phyloP scores from a whole-genome alignment of 2,797 vertebrate species.

The Scomberomorus guttatus region DNA sequence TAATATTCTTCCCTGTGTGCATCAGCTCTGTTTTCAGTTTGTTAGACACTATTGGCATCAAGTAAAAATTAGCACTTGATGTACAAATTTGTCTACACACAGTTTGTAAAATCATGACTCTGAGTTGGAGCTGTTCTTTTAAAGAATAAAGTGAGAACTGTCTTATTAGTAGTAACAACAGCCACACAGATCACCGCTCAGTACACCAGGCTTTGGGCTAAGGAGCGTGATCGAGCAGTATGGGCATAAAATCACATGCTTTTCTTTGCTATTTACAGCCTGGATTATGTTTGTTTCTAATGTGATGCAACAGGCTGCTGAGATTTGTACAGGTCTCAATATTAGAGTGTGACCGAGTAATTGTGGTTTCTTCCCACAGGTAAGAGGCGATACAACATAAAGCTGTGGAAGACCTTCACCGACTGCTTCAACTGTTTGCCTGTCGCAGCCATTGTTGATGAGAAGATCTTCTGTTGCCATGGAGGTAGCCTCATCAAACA shows the following conservation, averaged over 20 bases:
- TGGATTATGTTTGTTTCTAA: constrained; percentile 57
- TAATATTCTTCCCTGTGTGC: background rate
- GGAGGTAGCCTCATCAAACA: constrained; percentile 81
- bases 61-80: background rate
- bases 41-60: background rate
- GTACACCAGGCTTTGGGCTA: constrained; percentile 29
- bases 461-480: constrained; percentile 91
- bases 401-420: constrained; percentile 98
- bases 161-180: constrained; percentile 5
- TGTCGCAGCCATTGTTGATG: constrained; percentile 95
- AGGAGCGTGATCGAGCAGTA: constrained; percentile 53
- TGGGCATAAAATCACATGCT: constrained; percentile 60
- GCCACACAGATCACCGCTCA: background rate
- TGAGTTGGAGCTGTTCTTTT: background rate
- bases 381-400: constrained; percentile 98
- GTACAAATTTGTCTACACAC: background rate
- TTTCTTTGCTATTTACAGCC: constrained; percentile 47
- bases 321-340: constrained; percentile 46
- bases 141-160: background rate
- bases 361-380: constrained; percentile 81
- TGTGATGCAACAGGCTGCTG: constrained; percentile 47
- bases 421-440: constrained; percentile 99
- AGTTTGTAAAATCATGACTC: background rate
- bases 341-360: constrained; percentile 56
- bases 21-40: background rate